Evolutionary conservation across 1,140 invertebrate species (phyloP).

Genomic region (Drosophila nigrodunni): DNA sequence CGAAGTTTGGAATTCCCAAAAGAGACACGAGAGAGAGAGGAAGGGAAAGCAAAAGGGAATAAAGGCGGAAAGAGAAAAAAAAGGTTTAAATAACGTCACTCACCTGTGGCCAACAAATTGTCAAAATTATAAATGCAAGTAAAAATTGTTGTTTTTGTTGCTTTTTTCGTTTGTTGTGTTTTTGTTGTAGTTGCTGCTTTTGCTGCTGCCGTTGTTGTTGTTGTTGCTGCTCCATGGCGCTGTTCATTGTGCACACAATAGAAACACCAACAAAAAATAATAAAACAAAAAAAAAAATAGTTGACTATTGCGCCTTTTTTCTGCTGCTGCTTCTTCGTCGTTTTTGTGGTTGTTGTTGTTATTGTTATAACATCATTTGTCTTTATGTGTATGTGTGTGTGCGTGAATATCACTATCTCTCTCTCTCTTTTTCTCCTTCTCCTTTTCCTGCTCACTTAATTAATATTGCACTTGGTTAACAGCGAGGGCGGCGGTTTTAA

Average conservation of each 20-base stretch:
- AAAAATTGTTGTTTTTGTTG: constrained; percentile 43
- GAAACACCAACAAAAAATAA: constrained; percentile 8
- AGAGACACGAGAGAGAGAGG: neutral
- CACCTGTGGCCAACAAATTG: constrained; percentile 69
- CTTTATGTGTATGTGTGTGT: constrained; percentile 27
- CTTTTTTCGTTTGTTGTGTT: constrained; percentile 33
- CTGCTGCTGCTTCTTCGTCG: constrained; percentile 2
- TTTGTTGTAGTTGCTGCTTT: constrained; percentile 31
- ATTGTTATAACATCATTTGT: constrained; percentile 42
- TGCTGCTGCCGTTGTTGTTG: constrained; percentile 25
- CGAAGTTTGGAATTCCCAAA: constrained; percentile 13
- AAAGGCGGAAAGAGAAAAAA: constrained; percentile 2
- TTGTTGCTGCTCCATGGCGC: constrained; percentile 50
- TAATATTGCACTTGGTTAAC: constrained; percentile 75
- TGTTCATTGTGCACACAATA: constrained; percentile 31
- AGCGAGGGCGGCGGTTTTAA: constrained; percentile 17
- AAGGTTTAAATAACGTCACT: constrained; percentile 35
- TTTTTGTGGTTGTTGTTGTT: constrained; percentile 6
- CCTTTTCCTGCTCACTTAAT: constrained; percentile 54
- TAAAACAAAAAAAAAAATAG: neutral
- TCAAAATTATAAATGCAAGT: constrained; percentile 64
- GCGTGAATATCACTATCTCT: constrained; percentile 30
- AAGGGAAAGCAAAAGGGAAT: neutral
- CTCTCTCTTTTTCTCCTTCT: neutral
- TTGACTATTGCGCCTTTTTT: constrained; percentile 3